These are phyloP conservation scores for Pardalotus punctatus DNA, from an alignment of 2,113 vertebrate genomes.

Conservation along the genomic window DNA sequence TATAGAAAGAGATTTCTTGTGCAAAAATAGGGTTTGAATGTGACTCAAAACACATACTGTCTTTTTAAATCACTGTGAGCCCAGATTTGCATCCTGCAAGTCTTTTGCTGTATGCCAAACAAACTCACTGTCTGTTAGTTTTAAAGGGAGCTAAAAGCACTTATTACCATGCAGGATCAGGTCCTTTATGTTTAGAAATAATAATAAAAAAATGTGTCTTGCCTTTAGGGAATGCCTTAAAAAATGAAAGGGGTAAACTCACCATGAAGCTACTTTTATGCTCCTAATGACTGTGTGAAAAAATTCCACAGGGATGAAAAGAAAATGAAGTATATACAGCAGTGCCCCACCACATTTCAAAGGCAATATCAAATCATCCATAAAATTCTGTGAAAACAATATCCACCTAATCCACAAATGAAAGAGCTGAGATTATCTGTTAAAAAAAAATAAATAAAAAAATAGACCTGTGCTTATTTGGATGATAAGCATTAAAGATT, in stretches of 20 bases:
- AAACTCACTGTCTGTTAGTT: not conserved
- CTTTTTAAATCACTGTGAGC: not conserved
- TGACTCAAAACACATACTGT: not conserved
- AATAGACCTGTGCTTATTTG: not conserved
- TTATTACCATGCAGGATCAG: constrained; percentile 13
- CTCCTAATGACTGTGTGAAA: constrained; percentile 31
- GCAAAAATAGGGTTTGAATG: not conserved
- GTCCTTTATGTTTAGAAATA: not conserved
- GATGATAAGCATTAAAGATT: constrained; percentile 20
- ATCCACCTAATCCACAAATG: not conserved
- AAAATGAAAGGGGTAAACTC: constrained; percentile 22
- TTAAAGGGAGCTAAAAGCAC: not conserved
- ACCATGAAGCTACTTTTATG: constrained; percentile 4
- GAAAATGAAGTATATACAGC: constrained; percentile 36
- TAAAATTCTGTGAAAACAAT: constrained; percentile 30
- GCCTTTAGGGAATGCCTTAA: not conserved
- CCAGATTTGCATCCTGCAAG: not conserved
- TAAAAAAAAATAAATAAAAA: not conserved
- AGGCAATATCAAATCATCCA: not conserved
- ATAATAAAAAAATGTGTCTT: not conserved
- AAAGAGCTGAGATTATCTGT: constrained; percentile 19
- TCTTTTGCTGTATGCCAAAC: not conserved
- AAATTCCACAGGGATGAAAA: constrained; percentile 25
- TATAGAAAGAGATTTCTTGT: not conserved
- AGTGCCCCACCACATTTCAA: constrained; percentile 15